Conservation (phyloP, 2,888 invertebrate genomes). For the Platypus cylindrus region DNA sequence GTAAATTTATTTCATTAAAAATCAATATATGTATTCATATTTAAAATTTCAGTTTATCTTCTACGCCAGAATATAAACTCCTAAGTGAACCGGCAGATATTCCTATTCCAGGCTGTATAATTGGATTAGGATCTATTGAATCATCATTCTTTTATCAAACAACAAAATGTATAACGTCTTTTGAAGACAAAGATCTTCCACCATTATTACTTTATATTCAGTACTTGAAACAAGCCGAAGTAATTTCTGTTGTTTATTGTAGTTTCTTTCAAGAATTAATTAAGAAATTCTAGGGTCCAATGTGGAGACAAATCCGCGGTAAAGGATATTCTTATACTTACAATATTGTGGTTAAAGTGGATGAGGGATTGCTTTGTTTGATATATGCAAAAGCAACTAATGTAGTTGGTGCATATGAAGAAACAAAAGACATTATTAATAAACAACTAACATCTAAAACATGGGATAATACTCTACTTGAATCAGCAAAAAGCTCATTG, state of each 20-base stretch:
- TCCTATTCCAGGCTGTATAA: constrained; percentile 46
- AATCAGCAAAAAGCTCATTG: constrained; percentile 75
- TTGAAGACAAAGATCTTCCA: constrained; percentile 51
- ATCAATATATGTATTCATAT: background rate
- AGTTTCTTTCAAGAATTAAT: too few relatives aligned
- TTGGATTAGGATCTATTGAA: constrained; percentile 73
- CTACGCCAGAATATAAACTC: constrained; percentile 37
- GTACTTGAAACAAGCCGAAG: constrained; percentile 78
- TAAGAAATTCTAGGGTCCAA: constrained; percentile 63
- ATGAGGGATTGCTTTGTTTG: constrained; percentile 61
- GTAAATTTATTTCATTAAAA: background rate
- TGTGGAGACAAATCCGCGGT: constrained; percentile 81
- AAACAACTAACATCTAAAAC: constrained; percentile 46
- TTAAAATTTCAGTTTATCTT: constrained; percentile 27
- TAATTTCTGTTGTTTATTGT: constrained; percentile 28
- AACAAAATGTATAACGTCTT: constrained; percentile 51
- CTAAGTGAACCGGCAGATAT: constrained; percentile 30
- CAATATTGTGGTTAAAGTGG: constrained; percentile 46
- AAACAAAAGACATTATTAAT: constrained; percentile 61
- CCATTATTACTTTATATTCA: constrained; percentile 67
- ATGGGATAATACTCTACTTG: constrained; percentile 64
- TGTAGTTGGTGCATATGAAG: constrained; percentile 64
- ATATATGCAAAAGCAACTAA: constrained; percentile 66
- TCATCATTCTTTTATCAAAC: constrained; percentile 60
- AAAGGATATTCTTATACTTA: constrained; percentile 76